Base-by-base conservation (phyloP, 2,797 vertebrate species). In the Clarias platycephalus region DNA sequence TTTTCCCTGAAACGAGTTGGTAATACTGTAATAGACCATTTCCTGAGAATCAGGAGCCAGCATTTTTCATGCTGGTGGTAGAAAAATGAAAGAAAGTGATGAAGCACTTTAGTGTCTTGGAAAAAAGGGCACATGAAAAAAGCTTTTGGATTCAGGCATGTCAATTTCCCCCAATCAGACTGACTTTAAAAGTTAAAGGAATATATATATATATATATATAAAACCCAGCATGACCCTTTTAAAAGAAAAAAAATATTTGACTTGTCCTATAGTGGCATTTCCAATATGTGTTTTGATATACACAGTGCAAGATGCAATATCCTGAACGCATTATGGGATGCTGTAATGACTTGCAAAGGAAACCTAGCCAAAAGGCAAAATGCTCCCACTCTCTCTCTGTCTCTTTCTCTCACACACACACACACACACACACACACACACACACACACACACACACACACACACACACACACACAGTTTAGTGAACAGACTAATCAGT, bases 291-390 rank as follows among this genome's bases (percentile, higher is more conserved):
- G 22, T 53, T 83, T 77, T 85, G 72, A 88, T 88, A 85, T 87
- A 86, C 77, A 75, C 82, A 80, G 81, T 79, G 83, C 20, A 75
- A 85, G 63, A 85, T 64, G 82, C 80, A 89, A 85, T 87, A 87
- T 89, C 83, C 84, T 83, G n/a, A 80, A 85, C 72, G 57, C 83
- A 85, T 71, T 86, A 83, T 24, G 28, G 53, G 78, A 74, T 55
- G 13, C 34, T 79, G 86, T 81, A 89, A 86, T 82, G 86, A 85
- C 77, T 66, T 62, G 49, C 28, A 55, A 83, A 74, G 62, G 78
- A 86, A 83, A 66, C 26, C 57, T 58, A 57, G 75, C 71, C 40
- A 78, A 82, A 83, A 81, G 78, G 83, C 28, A 78, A 76, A 87
- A 87, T 28, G 18, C 70, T 85, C 37, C 62, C 60, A 70, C 9